Base-by-base conservation (phyloP, 2,888 invertebrate species). In the Muscina levida region DNA sequence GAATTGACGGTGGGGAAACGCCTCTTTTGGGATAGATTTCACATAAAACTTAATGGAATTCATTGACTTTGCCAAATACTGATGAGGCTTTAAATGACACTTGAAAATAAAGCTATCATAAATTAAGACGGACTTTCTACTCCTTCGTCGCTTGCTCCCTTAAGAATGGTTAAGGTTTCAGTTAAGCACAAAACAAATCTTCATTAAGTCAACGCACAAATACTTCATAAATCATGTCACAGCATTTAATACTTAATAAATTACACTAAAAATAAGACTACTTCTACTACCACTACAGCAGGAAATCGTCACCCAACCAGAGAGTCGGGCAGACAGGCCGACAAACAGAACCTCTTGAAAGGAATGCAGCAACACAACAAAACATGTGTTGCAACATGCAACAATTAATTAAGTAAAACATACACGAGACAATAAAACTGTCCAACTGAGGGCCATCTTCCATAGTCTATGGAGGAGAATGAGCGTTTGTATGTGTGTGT, bases 191-290 rank as follows among this genome's bases (percentile, higher is more conserved):
- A 77, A 31, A 77, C 70, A 81, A 77, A 74, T 74, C 70, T 77
- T 74, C 67, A 77, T 77, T 70, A 73, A 77, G 77, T 80, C 66
- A 57, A 77, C 59, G 67, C 67, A 44, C 42, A 57, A 72, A 26
- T 68, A 72, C 67, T 74, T 81, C 77, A 74, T 81, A 81, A 77
- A 77, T 81, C 74, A 81, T 81, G 81, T 81, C 81, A 81, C 31
- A 68, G 74, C 56, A 62, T 72, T 77, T 77, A 77, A 81, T 74
- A 81, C 77, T 81, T 81, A 77, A 81, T 77, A 81, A 81, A 77
- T 77, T 75, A 75, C 67, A 57, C 31, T 2, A 62, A 42, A 11
- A 62, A 17, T 19, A 15, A 37, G 17, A 15, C 31, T 10, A n/a
- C n/a, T n/a, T n/a, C n/a, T n/a, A n/a, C n/a, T n/a, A n/a, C n/a